Conservation (phyloP, 2,888 invertebrate species). For the Baccha elongata region DNA sequence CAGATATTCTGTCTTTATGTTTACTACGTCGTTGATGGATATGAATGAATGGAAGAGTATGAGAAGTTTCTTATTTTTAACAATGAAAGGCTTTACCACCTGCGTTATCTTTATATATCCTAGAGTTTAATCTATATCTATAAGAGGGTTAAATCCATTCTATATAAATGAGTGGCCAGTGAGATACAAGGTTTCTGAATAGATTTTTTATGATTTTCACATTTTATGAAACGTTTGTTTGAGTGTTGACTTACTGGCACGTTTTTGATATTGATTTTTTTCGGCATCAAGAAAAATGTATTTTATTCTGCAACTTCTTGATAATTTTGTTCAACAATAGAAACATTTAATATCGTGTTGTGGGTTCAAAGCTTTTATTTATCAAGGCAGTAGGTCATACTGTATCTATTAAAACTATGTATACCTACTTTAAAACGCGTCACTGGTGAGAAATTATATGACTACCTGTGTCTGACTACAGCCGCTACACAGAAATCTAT, state of each 20-base stretch:
- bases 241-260: background rate
- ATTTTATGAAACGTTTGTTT: constrained; percentile 53
- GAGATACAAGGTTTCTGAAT: background rate
- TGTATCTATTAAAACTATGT: too few species aligned
- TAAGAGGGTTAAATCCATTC: background rate
- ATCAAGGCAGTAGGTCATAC: too few species aligned
- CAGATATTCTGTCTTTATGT: background rate
- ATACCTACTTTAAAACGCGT: too few species aligned
- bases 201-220: constrained; percentile 42
- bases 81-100: constrained; percentile 46
- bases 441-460: too few species aligned
- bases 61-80: constrained; percentile 20
- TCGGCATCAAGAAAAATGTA: constrained; percentile 22
- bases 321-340: constrained; percentile 21
- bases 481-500: too few species aligned
- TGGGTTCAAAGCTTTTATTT: too few species aligned
- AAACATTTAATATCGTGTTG: too few species aligned
- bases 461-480: too few species aligned
- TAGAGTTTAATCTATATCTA: background rate
- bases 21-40: too few species aligned
- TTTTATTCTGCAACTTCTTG: constrained; percentile 9
- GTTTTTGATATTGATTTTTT: too few species aligned
- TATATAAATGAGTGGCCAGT: background rate
- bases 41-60: background rate
- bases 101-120: constrained; percentile 43